Evolutionary conservation across 2,888 invertebrate genomes (phyloP).

Genomic region (Rotaria magnacalcarata): DNA sequence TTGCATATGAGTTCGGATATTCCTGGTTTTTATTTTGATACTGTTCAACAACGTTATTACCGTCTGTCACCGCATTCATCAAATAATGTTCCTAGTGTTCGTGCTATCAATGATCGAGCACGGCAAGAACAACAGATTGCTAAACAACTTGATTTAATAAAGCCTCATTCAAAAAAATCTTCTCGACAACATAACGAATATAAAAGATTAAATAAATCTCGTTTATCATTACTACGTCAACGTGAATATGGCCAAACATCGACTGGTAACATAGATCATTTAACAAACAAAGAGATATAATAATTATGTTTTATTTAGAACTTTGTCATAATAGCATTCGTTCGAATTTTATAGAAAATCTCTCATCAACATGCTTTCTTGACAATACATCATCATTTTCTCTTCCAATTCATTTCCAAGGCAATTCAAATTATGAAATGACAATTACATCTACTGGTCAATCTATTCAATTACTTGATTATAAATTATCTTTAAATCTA

Average conservation of each 20-base stretch:
- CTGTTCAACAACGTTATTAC: conserved; percentile 12
- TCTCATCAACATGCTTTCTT: neutral
- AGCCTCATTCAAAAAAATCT: neutral
- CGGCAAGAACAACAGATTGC: neutral
- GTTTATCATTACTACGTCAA: neutral
- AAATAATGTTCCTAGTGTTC: neutral
- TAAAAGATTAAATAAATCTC: neutral
- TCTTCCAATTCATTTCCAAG: neutral
- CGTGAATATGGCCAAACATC: conserved; percentile 10
- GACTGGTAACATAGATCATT: neutral
- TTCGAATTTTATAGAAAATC: neutral
- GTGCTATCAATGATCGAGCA: neutral
- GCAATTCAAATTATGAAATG: neutral
- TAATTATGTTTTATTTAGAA: neutral
- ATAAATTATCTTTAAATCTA: neutral
- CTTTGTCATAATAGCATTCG: neutral
- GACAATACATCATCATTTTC: neutral
- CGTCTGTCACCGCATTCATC: neutral
- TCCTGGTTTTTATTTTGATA: neutral
- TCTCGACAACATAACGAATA: neutral
- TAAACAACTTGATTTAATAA: neutral
- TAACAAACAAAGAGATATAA: neutral
- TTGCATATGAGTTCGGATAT: neutral
- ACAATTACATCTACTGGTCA: neutral
- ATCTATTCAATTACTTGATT: neutral